phyloP scores from a whole-genome alignment of 2,888 invertebrate genomes.

The Lepidocyrtinus sp. region DNA sequence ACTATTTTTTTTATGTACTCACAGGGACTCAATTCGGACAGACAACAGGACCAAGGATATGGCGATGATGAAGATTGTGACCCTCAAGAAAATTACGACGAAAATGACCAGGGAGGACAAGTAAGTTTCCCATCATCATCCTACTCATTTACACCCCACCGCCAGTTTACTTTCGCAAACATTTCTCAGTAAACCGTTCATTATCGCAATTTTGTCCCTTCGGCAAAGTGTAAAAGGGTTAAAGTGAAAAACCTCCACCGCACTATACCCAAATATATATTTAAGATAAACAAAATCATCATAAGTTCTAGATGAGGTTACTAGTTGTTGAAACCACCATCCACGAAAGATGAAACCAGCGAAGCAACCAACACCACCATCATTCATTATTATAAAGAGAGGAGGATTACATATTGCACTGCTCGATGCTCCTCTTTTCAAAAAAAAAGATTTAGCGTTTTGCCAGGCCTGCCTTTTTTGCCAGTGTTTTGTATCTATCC shows the following conservation, averaged over 20 bases:
- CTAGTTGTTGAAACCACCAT: no score
- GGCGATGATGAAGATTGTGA: constrained; percentile 68
- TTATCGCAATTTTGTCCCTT: no score
- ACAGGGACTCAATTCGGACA: constrained; percentile 53
- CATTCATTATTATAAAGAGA: background rate
- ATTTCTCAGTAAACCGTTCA: no score
- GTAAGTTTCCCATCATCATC: constrained; percentile 24
- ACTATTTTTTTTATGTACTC: background rate
- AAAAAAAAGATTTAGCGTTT: constrained; percentile 15
- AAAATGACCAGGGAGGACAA: constrained; percentile 63
- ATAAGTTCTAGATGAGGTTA: no score
- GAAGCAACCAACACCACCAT: background rate
- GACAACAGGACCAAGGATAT: constrained; percentile 55
- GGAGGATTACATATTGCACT: background rate
- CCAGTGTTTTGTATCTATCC: constrained; percentile 25
- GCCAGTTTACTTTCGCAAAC: background rate
- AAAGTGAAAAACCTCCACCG: background rate
- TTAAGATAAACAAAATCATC: background rate
- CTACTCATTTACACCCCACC: background rate
- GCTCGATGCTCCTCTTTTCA: background rate
- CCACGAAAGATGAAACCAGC: background rate
- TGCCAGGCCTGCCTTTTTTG: constrained; percentile 32
- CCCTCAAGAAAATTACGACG: constrained; percentile 66
- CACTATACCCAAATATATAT: no score
- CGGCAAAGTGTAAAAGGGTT: no score